These are phyloP conservation scores for Selene dorsalis DNA, from an alignment of 2,797 vertebrate species.

Conservation along the genomic window DNA sequence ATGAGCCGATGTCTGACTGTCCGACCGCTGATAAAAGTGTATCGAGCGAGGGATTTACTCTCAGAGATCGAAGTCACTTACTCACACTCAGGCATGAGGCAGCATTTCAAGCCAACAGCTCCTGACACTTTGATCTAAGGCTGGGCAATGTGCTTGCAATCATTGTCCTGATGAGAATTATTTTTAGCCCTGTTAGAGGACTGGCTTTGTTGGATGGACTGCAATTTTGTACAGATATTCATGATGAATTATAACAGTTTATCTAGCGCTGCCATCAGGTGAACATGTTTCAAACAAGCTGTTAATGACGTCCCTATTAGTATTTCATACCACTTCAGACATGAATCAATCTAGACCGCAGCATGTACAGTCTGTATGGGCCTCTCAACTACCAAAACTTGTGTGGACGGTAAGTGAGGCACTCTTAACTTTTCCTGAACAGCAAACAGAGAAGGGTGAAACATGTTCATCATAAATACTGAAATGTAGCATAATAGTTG, in stretches of 20 bases:
- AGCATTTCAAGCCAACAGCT: background rate
- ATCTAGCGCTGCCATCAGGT: background rate
- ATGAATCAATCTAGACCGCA: too few species aligned
- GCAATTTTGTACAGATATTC: background rate
- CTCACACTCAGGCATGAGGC: background rate
- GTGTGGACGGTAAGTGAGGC: too few species aligned
- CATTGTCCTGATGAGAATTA: background rate
- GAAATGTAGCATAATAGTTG: background rate
- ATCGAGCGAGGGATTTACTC: background rate
- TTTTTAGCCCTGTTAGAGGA: background rate
- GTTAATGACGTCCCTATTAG: background rate
- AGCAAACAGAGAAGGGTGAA: background rate
- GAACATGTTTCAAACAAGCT: background rate
- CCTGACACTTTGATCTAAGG: background rate
- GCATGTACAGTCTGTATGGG: too few species aligned
- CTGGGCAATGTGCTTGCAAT: background rate
- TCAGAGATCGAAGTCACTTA: background rate
- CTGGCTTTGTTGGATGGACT: background rate
- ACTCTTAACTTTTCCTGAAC: too few species aligned
- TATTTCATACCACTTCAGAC: too few species aligned
- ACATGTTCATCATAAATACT: background rate
- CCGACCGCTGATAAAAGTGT: background rate
- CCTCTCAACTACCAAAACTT: too few species aligned
- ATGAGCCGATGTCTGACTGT: slow-evolving; percentile 1
- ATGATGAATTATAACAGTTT: background rate